These are phyloP conservation scores for Sarcoramphus papa DNA, from an alignment of 2,797 vertebrate species.

Conservation along the genomic window DNA sequence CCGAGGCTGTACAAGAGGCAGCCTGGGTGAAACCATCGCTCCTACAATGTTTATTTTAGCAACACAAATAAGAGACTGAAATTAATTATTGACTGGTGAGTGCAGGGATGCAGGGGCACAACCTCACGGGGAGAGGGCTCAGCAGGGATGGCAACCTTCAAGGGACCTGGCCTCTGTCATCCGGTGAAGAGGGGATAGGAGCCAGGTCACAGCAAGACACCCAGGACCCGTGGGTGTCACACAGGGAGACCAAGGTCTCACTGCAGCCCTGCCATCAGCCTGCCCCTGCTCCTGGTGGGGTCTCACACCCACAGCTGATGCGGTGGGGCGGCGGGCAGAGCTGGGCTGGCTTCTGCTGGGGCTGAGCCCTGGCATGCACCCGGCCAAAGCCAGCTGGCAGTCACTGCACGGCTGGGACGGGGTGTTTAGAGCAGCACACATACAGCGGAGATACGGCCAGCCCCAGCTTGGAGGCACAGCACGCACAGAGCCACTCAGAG, in stretches of 20 bases:
- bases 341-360: neutral
- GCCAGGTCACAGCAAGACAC: neutral
- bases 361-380: neutral
- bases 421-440: neutral
- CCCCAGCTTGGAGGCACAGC: neutral
- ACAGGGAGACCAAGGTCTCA: neutral
- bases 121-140: neutral
- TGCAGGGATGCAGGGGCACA: neutral
- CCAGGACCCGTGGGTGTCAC: neutral
- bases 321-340: neutral
- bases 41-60: constrained; percentile 4
- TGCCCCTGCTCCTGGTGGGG: neutral
- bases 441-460: neutral
- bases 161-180: neutral
- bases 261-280: neutral
- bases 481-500: neutral
- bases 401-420: fast-evolving
- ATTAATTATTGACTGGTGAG: constrained; percentile 6
- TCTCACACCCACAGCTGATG: neutral
- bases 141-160: neutral
- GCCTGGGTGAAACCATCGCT: neutral
- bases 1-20: neutral
- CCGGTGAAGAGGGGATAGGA: neutral
- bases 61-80: constrained; percentile 3
- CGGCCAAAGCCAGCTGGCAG: neutral